A percentile compares a stretch with the other conserved stretches of the same genome.
phyloP scores from a whole-genome alignment of 2,797 vertebrate species.

The Syngnathus acus region DNA sequence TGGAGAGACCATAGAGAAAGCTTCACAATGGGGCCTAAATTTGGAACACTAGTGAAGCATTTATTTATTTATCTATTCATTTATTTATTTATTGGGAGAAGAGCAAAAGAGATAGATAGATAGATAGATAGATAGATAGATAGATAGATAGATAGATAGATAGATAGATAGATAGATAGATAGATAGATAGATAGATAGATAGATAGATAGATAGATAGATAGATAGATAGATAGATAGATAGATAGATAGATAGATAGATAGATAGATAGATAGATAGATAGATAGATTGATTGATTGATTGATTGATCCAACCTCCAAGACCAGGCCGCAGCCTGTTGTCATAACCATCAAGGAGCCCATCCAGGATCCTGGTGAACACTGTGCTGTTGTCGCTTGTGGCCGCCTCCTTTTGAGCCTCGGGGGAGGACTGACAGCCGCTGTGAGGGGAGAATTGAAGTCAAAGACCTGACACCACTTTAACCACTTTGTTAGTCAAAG shows the following conservation, averaged over 20 bases:
- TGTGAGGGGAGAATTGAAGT: constrained; percentile 13
- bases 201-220: not conserved
- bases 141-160: not conserved
- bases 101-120: not conserved
- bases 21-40: not conserved
- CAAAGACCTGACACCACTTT: not conserved
- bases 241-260: not conserved
- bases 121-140: constrained; percentile 29
- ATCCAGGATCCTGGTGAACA: constrained; percentile 89
- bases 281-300: not conserved
- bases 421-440: constrained; percentile 31
- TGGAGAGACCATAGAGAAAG: constrained; percentile 24
- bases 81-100: not conserved
- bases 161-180: not conserved
- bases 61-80: not conserved
- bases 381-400: constrained; percentile 80
- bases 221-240: constrained; percentile 27
- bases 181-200: not conserved
- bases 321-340: constrained; percentile 83
- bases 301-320: constrained; percentile 73
- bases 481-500: constrained; percentile 10
- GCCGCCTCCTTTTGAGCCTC: constrained; percentile 48
- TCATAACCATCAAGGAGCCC: constrained; percentile 87
- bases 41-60: not conserved
- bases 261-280: not conserved